Evolutionary conservation across 2,888 invertebrate genomes (phyloP), one percentile per base, ranked within the genome.

Genomic region (Nemapogon koenigi): DNA sequence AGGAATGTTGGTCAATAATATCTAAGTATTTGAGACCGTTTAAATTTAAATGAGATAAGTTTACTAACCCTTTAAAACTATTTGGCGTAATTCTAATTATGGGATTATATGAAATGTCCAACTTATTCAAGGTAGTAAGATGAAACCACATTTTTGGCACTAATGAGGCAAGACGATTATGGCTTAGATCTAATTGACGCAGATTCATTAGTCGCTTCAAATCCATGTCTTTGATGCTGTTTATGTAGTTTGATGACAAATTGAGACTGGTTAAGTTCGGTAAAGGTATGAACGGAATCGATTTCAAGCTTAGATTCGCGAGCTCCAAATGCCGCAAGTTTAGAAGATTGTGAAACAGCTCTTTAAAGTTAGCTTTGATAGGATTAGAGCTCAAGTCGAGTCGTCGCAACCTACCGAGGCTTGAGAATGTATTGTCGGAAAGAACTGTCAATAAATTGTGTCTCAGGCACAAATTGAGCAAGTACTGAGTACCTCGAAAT

Each of bases 351-450:
- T 93, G 89, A 59, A 94, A 91, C 36, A 94, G 82, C 67, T 94
- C 92, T 57, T 91, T 91, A 59, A 91, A 87, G 73, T 91, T 91
- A 43, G 93, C 90, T 50, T 91, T 87, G 44, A 94, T 75, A 22
- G 86, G 84, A 71, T 94, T 94, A 48, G 83, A 85, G 48, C 91
- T 89, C 35, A 94, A 78, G 68, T 94, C 91, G 52, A 94, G 76
- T 51, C 86, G 85, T 49, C 93, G 85, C 43, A 93, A 72, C 48
- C 88, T 87, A 30, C 88, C 87, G 38, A 94, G 81, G 55, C 90
- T 89, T 16, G 89, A 89, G 62, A 94, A 94, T 14, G 92, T 91
- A 61, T 92, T 93, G 68, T 94, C 94, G 2, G 93, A 92, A 46
- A 94, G 68, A 45, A 93, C 90, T 13, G 90, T 90, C 43, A 94